Evolutionary conservation across 2,888 invertebrate genomes (phyloP), one percentile per base, ranked within the genome.

Genomic region (Papilio demoleus): DNA sequence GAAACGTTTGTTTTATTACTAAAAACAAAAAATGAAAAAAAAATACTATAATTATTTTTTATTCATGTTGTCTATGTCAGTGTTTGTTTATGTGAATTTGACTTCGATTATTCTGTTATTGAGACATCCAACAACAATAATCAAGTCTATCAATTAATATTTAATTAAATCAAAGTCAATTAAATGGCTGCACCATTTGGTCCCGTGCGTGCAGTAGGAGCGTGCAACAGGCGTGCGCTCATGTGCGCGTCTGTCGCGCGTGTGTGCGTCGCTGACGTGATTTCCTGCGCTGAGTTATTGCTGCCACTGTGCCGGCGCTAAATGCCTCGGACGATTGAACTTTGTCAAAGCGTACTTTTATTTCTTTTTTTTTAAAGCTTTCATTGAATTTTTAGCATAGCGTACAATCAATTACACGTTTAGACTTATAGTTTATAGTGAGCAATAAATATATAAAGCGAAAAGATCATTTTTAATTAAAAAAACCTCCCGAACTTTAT

Each of bases 271-370:
- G 92, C 90, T 92, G 92, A 93, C 92, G 93, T 92, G 92, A 92
- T 92, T 92, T 91, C 91, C 91, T 89, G 90, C 87, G 90, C 88
- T 90, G 92, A 91, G 92, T 92, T 92, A 92, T 91, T 91, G 92
- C 92, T 91, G 92, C 92, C 89, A 91, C 92, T 91, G 92, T 91
- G 86, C 87, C 86, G 87, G 86, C 89, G 90, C 91, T 92, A 88
- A 90, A 89, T 87, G 90, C 79, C 85, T 81, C 75, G 79, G 27
- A 45, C 77, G 85, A 62, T 14, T 79, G 86, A 79, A 85, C 86
- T 76, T 92, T 88, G 87, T 76, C 40, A 12, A 0, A 82, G 38
- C 74, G 77, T 76, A 68, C 27, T 12, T 27, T 62, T 53, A 24
- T 47, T 53, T 19, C 1, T 17, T 22, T 50, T 60, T 14, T 11